Base-by-base conservation (phyloP, 2,113 vertebrate genomes). In the Cebidichthys violaceus region DNA sequence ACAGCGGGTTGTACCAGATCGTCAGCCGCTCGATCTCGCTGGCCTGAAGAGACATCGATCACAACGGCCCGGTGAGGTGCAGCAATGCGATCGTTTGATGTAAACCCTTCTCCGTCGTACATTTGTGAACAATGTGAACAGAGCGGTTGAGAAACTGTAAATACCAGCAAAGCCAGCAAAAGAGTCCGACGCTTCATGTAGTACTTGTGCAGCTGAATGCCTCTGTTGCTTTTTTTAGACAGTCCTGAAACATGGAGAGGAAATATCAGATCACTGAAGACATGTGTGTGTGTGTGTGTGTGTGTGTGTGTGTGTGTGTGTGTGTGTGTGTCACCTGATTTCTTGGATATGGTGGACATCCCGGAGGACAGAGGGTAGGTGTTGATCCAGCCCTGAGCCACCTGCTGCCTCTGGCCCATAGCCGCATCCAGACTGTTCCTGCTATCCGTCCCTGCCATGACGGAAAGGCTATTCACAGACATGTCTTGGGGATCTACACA, bases 321-420 rank as follows among this genome's bases (percentile, higher is more conserved):
- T 11, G 52, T 24, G 70, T 62, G 22, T 35, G 10, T 79, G 67
- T 62, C 54, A 99, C 98, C 98, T 88, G 98, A 99, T 92, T 99
- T 99, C 93, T 99, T 99, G 88, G 98, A 99, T 89, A 99, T 96
- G 15, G 98, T 99, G 14, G 98, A 99, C 96, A 98, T 97, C 91
- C 97, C 97, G 11, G 98, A 99, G 87, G 98, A 99, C 80, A 99
- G 94, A 1, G 97, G 97, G 71, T 98, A 99, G 2, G 98, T 99
- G 86, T 99, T 99, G 92, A 99, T 99, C 98, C 98, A 99, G 45
- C 98, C 98, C 85, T 99, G 98, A 0, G 96, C 92, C 41, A 95
- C 96, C 88, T 97, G 98, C 64, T 99, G 98, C 55, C 97, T 96
- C 87, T 98, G 97, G n/a, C 97, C 97, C 24, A 99, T 92, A 0